These are phyloP conservation scores for Apamea monoglypha DNA, from an alignment of 2,888 invertebrate species.

Conservation along the genomic window DNA sequence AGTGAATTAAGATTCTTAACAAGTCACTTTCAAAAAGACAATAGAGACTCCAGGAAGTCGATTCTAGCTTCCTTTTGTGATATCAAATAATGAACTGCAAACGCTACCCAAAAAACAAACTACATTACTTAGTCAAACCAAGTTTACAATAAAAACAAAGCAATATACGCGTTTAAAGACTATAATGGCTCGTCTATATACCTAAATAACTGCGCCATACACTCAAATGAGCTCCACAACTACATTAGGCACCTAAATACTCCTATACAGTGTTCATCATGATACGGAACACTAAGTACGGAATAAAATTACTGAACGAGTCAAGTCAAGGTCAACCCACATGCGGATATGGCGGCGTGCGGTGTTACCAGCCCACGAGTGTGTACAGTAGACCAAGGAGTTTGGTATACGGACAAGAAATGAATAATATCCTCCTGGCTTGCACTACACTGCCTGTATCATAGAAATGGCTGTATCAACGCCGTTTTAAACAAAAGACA, in stretches of 20 bases:
- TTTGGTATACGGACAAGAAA: background rate
- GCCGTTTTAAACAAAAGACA: background rate
- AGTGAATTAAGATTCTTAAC: slow-evolving; percentile 26
- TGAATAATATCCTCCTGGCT: background rate
- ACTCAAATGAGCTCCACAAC: slow-evolving; percentile 58
- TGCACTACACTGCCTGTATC: background rate
- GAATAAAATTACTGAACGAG: slow-evolving; percentile 84
- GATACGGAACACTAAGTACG: slow-evolving; percentile 85
- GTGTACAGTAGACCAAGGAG: slow-evolving; percentile 15
- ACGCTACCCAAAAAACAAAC: slow-evolving; percentile 9
- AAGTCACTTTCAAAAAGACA: slow-evolving; percentile 29
- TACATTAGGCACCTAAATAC: slow-evolving; percentile 72
- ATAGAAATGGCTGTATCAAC: no score
- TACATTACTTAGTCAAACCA: slow-evolving; percentile 12
- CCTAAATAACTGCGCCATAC: slow-evolving; percentile 56
- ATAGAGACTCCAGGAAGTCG: slow-evolving; percentile 38
- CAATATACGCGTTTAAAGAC: slow-evolving; percentile 30
- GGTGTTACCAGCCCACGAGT: slow-evolving; percentile 79
- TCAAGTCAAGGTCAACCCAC: slow-evolving; percentile 81
- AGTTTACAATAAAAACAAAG: slow-evolving; percentile 29
- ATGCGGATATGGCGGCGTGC: slow-evolving; percentile 84
- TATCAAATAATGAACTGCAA: slow-evolving; percentile 33
- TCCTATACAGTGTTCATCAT: slow-evolving; percentile 78
- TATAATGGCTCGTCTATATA: slow-evolving; percentile 46
- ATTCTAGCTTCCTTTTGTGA: slow-evolving; percentile 37